These are phyloP conservation scores for Drosophila leontia DNA, from an alignment of 1,140 invertebrate species.

Conservation along the genomic window DNA sequence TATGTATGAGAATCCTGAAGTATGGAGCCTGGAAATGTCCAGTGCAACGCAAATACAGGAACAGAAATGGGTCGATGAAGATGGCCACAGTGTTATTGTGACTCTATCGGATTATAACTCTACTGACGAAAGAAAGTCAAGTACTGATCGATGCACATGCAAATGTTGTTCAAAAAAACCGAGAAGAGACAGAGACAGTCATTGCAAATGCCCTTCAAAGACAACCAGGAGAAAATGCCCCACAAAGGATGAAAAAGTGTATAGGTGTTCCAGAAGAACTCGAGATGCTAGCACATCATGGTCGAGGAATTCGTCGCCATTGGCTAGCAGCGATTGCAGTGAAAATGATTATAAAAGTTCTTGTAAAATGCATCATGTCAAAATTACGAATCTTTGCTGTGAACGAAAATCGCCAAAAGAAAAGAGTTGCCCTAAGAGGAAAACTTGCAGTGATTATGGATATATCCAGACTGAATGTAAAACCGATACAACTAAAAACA, in stretches of 20 bases:
- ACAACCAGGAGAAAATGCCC: too few relatives aligned
- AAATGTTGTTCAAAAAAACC: not conserved
- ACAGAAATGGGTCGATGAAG: too few relatives aligned
- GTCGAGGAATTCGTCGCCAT: not conserved
- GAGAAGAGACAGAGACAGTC: not conserved
- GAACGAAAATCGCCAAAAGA: too few relatives aligned
- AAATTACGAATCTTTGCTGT: too few relatives aligned
- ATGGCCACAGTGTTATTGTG: not conserved
- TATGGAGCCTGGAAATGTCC: conserved; percentile 4
- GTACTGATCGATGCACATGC: not conserved
- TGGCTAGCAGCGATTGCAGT: too few relatives aligned
- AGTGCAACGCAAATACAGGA: not conserved
- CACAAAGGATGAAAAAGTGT: not conserved
- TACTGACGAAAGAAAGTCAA: not conserved
- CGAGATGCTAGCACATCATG: too few relatives aligned
- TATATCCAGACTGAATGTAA: too few relatives aligned
- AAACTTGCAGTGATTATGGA: not conserved
- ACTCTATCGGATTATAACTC: not conserved
- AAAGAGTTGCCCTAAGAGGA: not conserved
- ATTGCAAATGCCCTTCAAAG: not conserved
- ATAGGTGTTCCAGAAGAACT: not conserved
- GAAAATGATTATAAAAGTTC: not conserved
- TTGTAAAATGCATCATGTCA: too few relatives aligned
- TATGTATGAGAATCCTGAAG: too few relatives aligned
- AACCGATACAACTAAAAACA: too few relatives aligned